Conservation (phyloP, 2,888 invertebrate species). For the Clistopyga incitator region DNA sequence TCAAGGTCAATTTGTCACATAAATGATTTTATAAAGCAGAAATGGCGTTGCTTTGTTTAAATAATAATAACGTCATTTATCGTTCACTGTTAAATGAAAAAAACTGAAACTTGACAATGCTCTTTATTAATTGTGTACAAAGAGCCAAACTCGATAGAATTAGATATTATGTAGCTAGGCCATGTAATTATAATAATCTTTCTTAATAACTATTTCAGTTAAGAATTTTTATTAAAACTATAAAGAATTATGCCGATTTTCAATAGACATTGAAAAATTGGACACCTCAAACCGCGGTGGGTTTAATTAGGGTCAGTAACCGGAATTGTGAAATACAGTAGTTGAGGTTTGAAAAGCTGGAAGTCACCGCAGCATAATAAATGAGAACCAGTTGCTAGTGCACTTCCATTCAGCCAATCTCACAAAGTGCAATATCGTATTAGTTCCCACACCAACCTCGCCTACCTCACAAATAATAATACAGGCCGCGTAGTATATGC, state of each 20-base stretch:
- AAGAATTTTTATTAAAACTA: background rate
- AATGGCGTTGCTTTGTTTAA: too few relatives aligned
- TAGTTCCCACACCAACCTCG: background rate
- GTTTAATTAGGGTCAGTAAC: background rate
- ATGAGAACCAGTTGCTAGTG: background rate
- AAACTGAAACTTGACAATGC: background rate
- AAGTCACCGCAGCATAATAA: background rate
- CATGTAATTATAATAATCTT: background rate
- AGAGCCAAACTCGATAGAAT: background rate
- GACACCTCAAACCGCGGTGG: background rate
- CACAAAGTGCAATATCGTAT: conserved; percentile 7
- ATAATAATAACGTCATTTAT: background rate
- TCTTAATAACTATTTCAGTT: background rate
- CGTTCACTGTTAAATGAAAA: too few relatives aligned
- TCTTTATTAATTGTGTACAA: too few relatives aligned
- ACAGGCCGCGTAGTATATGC: background rate
- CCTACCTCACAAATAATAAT: conserved; percentile 3
- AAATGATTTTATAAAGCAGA: background rate
- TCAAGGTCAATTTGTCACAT: background rate
- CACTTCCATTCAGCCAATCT: background rate
- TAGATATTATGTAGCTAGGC: background rate
- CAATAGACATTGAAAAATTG: background rate
- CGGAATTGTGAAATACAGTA: background rate
- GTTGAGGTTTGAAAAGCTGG: background rate
- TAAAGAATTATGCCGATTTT: background rate